Percentiles rank a stretch among this genome's conserved stretches.
phyloP scores from a whole-genome alignment of 2,797 vertebrate species.

The Nyctibius grandis region DNA sequence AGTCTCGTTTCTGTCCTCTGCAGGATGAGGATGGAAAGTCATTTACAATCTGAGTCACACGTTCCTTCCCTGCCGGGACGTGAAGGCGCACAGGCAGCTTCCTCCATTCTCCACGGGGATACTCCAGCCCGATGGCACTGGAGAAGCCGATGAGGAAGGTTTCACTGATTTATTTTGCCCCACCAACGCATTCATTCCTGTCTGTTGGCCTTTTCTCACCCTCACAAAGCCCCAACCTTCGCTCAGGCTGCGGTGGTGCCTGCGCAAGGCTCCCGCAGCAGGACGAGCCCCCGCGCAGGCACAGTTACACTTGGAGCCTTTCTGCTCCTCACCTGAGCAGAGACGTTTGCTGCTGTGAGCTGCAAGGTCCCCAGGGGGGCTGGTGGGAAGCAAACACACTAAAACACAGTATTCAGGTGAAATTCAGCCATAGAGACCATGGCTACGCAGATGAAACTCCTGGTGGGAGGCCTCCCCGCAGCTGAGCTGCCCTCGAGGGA shows the following conservation, averaged over 20 bases:
- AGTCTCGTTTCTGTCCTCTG: not conserved
- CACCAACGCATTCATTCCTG: not conserved
- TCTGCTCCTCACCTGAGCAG: not conserved
- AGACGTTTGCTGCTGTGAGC: not conserved
- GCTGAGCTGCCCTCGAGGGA: not conserved
- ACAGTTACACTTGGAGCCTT: not conserved
- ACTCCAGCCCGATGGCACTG: not conserved
- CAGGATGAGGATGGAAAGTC: not conserved
- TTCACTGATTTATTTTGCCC: not conserved
- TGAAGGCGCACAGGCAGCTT: not conserved
- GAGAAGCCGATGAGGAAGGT: not conserved
- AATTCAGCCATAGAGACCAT: not conserved
- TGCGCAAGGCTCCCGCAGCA: not conserved
- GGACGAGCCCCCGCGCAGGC: not conserved
- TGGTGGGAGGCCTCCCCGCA: not conserved
- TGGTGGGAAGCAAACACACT: not conserved
- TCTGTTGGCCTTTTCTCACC: not conserved
- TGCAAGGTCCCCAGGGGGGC: not conserved
- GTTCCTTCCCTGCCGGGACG: not conserved
- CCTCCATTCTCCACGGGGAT: not conserved
- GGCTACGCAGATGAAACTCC: not conserved
- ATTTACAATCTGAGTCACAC: not conserved
- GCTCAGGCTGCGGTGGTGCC: not conserved
- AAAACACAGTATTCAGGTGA: fast-evolving
- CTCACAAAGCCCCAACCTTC: not conserved